Conservation (phyloP, 2,888 invertebrate genomes). For the Hetaerina titia region DNA sequence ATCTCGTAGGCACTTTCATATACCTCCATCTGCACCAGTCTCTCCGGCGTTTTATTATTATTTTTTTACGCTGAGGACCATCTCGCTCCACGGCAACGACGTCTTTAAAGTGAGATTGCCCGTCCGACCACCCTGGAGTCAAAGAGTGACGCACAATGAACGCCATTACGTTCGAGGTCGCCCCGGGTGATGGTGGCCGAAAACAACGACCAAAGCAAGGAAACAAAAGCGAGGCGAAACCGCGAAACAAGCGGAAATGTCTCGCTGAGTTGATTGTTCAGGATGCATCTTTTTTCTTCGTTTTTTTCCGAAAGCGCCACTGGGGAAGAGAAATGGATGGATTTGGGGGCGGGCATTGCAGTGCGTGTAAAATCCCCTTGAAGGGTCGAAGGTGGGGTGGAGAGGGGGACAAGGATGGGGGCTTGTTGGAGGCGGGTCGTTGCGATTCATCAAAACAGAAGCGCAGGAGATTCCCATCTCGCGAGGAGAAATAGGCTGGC, state of each 20-base stretch:
- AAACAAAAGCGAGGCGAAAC: conserved; percentile 15
- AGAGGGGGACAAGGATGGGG: not conserved
- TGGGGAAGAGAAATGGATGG: not conserved
- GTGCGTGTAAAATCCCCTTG: not conserved
- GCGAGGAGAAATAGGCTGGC: no score
- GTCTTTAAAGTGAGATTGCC: not conserved
- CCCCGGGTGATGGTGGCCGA: not conserved
- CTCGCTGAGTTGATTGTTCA: conserved; percentile 6
- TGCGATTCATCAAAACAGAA: not conserved
- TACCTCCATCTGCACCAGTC: no score
- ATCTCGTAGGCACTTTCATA: not conserved
- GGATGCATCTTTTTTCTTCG: not conserved
- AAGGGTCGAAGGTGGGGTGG: not conserved
- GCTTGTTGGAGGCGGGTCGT: not conserved
- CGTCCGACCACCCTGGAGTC: not conserved
- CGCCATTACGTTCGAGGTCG: not conserved
- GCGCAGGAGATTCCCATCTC: not conserved
- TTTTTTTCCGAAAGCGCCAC: not conserved
- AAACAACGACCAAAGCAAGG: not conserved
- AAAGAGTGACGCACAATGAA: not conserved
- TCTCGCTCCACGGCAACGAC: not conserved
- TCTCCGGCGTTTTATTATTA: no score
- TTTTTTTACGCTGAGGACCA: not conserved
- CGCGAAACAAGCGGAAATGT: conserved; percentile 12
- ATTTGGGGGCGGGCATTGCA: not conserved